Base-by-base conservation (phyloP, 2,888 invertebrate genomes). In the Nemurella pictetii region DNA sequence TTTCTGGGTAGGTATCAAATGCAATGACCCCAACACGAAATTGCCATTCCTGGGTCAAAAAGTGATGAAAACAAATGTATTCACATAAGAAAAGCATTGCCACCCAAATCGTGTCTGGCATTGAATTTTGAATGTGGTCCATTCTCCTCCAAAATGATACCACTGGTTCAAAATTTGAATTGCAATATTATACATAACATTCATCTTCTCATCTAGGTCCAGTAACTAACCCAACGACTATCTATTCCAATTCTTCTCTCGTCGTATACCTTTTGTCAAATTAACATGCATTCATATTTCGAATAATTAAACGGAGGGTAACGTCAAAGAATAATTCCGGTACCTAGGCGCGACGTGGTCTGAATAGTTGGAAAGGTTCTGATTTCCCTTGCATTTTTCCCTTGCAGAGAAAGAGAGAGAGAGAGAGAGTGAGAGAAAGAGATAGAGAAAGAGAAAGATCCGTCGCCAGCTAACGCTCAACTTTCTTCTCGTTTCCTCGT, bases 361-460 rank as follows among this genome's bases (percentile, higher is more conserved):
- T 55, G 55, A 55, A 55, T 55, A 20, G 55, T 20, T 55, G 55
- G 3, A 55, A 9, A 9, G 32, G 32, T 5, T 26, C 26, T 25
- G 36, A 35, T 81, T 81, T 5, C 55, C 20, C 9, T 12, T 9
- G 0, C 81, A 81, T 81, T 81, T 80, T 81, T 36, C 36, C 36
- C 81, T 20, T 81, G 81, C 81, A 25, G 55, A 12, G 1, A 55
- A 20, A 55, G 20, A 55, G 55, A 55, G 55, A 3, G 55, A 55
- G 20, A 55, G 20, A 12, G 15, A 7, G 15, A 12, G 20, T 12
- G 55, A 20, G 15, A 20, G 55, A 12, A 55, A 2, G 55, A 20
- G 55, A 2, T 3, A 12, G 55, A 20, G 55, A 2, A 12, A 20
- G 55, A 20, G 55, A 12, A 20, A 12, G 9, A 20, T n/a, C 9